Conservation (phyloP, 2,113 vertebrate species). For the Chaenocephalus aceratus region DNA sequence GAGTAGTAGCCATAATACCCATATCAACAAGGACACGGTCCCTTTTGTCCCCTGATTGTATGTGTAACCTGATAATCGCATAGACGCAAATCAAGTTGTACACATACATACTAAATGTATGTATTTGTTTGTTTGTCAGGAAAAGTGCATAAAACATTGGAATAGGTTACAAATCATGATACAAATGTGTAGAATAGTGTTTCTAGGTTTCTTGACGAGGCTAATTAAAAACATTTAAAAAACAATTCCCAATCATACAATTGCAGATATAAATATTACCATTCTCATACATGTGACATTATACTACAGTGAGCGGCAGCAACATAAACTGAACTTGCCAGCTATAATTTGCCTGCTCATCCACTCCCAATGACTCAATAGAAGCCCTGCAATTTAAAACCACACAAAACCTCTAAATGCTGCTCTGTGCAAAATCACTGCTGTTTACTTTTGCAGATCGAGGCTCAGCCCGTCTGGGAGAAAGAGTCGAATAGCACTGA, state of each 20-base stretch:
- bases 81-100: not conserved
- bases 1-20: too few species aligned
- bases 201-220: too few species aligned
- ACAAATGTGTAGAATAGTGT: too few species aligned
- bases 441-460: not conserved
- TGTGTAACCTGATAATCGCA: not conserved
- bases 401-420: not conserved
- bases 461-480: not conserved
- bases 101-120: not conserved
- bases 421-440: not conserved
- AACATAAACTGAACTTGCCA: not conserved
- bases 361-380: not conserved
- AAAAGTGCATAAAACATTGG: too few species aligned
- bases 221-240: too few species aligned
- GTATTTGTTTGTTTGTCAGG: too few species aligned
- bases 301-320: not conserved
- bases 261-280: too few species aligned
- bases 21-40: too few species aligned
- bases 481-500: not conserved
- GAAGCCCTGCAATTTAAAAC: conserved; percentile 1
- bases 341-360: not conserved
- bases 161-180: too few species aligned
- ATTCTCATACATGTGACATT: too few species aligned
- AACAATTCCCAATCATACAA: too few species aligned
- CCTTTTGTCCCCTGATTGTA: not conserved